Evolutionary conservation across 2,888 invertebrate species (phyloP).

Genomic region (Heliconius erato): DNA sequence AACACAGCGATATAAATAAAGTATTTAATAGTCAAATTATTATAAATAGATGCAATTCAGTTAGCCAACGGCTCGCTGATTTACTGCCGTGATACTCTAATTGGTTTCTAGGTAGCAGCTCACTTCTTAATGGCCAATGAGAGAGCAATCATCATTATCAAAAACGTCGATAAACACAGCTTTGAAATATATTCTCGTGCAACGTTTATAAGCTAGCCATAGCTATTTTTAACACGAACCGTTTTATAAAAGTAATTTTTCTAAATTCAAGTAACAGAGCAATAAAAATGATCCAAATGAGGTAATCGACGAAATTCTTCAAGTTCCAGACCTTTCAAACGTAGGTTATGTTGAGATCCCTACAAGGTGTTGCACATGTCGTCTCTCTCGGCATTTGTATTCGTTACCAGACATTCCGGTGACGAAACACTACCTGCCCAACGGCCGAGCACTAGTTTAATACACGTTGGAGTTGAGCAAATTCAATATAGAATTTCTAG

Average conservation of each 20-base stretch:
- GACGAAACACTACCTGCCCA: constrained; percentile 51
- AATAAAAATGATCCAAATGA: constrained; percentile 55
- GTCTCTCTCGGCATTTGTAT: constrained; percentile 57
- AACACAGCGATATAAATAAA: neutral
- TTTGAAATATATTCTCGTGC: constrained; percentile 30
- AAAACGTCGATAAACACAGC: constrained; percentile 23
- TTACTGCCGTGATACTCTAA: constrained; percentile 29
- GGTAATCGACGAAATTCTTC: constrained; percentile 63
- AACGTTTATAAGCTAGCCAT: constrained; percentile 37
- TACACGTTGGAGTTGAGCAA: constrained; percentile 33
- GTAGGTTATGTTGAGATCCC: constrained; percentile 62
- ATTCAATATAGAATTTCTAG: constrained; percentile 36
- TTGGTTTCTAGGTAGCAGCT: constrained; percentile 31
- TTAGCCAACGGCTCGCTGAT: constrained; percentile 14
- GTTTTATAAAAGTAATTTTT: constrained; percentile 23
- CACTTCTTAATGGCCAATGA: constrained; percentile 22
- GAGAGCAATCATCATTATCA: constrained; percentile 29
- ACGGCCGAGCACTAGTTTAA: constrained; percentile 41
- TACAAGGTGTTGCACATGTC: constrained; percentile 71
- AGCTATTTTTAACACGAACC: constrained; percentile 21
- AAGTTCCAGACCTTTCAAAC: constrained; percentile 64
- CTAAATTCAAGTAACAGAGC: constrained; percentile 48
- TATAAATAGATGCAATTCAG: constrained; percentile 23
- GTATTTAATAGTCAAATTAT: constrained; percentile 22
- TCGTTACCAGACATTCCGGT: constrained; percentile 55